Conservation (phyloP, 2,888 invertebrate genomes). For the Aplocera efformata region DNA sequence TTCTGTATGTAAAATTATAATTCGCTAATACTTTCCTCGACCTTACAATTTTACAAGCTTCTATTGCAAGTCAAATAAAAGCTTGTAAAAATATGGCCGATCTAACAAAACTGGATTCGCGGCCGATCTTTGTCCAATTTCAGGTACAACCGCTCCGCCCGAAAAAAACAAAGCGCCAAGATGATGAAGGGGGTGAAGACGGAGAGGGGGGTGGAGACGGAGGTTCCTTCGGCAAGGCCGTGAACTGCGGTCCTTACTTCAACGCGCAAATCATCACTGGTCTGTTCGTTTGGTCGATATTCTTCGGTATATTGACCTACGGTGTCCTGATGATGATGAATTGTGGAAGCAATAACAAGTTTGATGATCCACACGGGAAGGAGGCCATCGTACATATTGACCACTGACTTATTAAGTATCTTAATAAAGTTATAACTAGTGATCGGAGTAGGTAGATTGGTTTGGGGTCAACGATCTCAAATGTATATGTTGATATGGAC, state of each 20-base stretch:
- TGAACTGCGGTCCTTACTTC: constrained; percentile 52
- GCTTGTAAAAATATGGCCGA: not conserved
- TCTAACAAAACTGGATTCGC: no score
- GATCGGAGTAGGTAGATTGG: no score
- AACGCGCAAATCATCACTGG: constrained; percentile 37
- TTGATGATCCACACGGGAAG: constrained; percentile 48
- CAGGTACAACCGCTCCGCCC: constrained; percentile 27
- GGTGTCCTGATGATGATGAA: constrained; percentile 38
- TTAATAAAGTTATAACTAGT: no score
- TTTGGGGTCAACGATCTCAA: no score
- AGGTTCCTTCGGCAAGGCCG: constrained; percentile 34
- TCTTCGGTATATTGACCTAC: constrained; percentile 32
- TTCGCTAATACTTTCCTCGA: no score
- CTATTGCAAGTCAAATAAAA: no score
- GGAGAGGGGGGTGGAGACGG: not conserved
- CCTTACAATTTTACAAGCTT: no score
- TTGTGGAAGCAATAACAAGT: constrained; percentile 38
- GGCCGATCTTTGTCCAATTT: not conserved
- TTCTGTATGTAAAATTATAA: no score
- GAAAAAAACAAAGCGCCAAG: not conserved
- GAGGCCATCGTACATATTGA: constrained; percentile 4
- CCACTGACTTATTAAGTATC: no score
- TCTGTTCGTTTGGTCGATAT: constrained; percentile 36
- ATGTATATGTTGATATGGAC: no score
- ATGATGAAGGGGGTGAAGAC: not conserved